Conservation (phyloP, 2,888 invertebrate genomes). For the Caenorhabditis angaria region DNA sequence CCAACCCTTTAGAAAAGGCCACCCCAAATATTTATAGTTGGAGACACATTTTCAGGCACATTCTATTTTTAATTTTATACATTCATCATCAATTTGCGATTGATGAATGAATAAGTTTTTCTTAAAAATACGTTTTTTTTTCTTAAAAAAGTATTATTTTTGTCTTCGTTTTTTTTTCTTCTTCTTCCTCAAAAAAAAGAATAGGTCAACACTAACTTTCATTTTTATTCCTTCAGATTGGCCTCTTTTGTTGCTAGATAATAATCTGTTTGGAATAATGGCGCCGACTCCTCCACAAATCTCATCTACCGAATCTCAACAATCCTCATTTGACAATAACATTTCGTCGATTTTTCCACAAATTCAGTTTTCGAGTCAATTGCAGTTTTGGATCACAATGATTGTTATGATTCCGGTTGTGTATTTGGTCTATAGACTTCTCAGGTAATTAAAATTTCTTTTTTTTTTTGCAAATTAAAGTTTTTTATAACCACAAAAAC, state of each 20-base stretch:
- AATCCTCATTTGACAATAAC: slow-evolving; percentile 14
- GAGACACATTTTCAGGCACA: neutral
- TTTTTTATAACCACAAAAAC: neutral
- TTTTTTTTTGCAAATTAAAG: slow-evolving; percentile 5
- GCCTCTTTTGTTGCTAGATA: neutral
- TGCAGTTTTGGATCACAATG: slow-evolving; percentile 31
- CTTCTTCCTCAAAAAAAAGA: too few species aligned
- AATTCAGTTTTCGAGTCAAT: neutral
- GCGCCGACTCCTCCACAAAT: slow-evolving; percentile 32
- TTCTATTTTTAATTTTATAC: too few species aligned
- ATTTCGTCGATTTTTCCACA: slow-evolving; percentile 11
- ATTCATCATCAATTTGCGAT: too few species aligned
- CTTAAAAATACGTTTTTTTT: too few species aligned
- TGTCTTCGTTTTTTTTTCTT: too few species aligned
- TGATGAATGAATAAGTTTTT: too few species aligned
- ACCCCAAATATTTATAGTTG: neutral
- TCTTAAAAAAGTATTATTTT: too few species aligned
- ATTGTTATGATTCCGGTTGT: slow-evolving; percentile 41
- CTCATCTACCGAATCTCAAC: slow-evolving; percentile 15
- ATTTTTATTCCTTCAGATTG: too few species aligned
- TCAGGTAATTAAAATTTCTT: slow-evolving; percentile 44
- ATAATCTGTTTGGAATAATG: slow-evolving; percentile 19
- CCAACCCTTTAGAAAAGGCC: neutral
- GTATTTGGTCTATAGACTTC: slow-evolving; percentile 48
- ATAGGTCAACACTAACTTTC: too few species aligned